Conservation (phyloP, 2,888 invertebrate species). For the Troides oblongomaculatus region DNA sequence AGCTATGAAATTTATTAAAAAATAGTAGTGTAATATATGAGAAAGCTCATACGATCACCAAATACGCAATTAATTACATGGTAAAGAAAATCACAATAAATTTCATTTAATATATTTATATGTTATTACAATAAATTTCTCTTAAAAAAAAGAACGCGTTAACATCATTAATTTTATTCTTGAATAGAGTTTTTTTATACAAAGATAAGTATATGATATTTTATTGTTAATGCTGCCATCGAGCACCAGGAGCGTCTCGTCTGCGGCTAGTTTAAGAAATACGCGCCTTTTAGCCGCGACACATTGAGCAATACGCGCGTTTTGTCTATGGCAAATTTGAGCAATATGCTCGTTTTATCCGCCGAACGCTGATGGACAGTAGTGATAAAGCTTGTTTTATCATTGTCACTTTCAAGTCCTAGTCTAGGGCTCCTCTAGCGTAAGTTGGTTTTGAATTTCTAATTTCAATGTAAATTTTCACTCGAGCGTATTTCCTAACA, state of each 20-base stretch:
- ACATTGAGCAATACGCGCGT: slow-evolving; percentile 6
- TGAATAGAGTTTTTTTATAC: neutral
- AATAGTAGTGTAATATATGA: too few species aligned
- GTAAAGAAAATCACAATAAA: too few species aligned
- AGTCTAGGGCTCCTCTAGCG: slow-evolving; percentile 14
- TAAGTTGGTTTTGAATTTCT: slow-evolving; percentile 28
- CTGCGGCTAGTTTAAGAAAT: neutral
- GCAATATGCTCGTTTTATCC: slow-evolving; percentile 9
- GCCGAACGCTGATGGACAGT: slow-evolving; percentile 7
- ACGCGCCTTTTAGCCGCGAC: neutral
- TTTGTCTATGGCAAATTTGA: neutral
- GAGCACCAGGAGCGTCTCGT: slow-evolving; percentile 5
- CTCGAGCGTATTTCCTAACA: slow-evolving; percentile 26
- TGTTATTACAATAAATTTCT: too few species aligned
- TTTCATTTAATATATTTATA: too few species aligned
- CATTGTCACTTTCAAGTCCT: slow-evolving; percentile 17
- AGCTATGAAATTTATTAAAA: neutral
- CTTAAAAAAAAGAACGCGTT: neutral
- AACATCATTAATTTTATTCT: neutral
- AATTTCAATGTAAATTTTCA: slow-evolving; percentile 29
- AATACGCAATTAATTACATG: too few species aligned
- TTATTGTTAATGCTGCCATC: neutral
- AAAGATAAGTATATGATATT: slow-evolving; percentile 16
- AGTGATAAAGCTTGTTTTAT: slow-evolving; percentile 20
- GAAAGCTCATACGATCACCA: too few species aligned